These are phyloP conservation scores for Epizoanthus illoricatus DNA, from an alignment of 92 coral and sea anemone species.

Conservation along the genomic window DNA sequence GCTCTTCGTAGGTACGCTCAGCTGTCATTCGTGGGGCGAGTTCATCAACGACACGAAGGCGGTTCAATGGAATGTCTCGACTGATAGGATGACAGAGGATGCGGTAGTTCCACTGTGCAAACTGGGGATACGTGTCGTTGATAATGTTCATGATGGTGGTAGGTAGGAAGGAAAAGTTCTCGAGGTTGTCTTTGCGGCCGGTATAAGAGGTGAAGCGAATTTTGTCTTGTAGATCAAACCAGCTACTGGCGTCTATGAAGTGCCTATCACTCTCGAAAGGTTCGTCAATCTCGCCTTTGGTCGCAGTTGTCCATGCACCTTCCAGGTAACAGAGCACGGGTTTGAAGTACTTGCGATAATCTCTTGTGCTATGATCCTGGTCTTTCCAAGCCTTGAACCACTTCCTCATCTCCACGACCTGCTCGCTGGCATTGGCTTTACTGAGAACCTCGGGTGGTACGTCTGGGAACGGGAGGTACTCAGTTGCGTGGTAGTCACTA, in stretches of 20 bases:
- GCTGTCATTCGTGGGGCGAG: conserved; percentile 51
- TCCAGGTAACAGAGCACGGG: conserved; percentile 87
- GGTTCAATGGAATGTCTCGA: conserved; percentile 63
- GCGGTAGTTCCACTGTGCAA: conserved; percentile 83
- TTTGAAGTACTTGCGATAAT: conserved; percentile 83
- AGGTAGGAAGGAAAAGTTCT: conserved; percentile 86
- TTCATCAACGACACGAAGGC: conserved; percentile 67
- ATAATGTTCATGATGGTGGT: conserved; percentile 81
- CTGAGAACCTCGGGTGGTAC: conserved; percentile 66
- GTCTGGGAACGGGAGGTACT: conserved; percentile 72
- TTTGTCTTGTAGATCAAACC: conserved; percentile 93
- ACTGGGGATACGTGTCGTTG: conserved; percentile 70
- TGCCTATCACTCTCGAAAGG: conserved; percentile 94
- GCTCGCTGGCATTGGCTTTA: conserved; percentile 43
- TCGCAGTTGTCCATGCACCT: conserved; percentile 82
- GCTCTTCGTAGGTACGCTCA: conserved; percentile 42
- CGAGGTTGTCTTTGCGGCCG: conserved; percentile 91
- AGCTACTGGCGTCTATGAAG: conserved; percentile 81
- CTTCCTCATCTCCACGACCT: conserved; percentile 79
- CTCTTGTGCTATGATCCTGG: conserved; percentile 71
- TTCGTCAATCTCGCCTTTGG: conserved; percentile 75
- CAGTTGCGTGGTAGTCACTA: conserved; percentile 58
- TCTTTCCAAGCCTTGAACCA: conserved; percentile 91
- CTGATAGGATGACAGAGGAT: conserved; percentile 67
- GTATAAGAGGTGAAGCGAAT: conserved; percentile 92